Evolutionary conservation across 2,888 invertebrate genomes (phyloP).

Genomic region (Cephus sareptanus): DNA sequence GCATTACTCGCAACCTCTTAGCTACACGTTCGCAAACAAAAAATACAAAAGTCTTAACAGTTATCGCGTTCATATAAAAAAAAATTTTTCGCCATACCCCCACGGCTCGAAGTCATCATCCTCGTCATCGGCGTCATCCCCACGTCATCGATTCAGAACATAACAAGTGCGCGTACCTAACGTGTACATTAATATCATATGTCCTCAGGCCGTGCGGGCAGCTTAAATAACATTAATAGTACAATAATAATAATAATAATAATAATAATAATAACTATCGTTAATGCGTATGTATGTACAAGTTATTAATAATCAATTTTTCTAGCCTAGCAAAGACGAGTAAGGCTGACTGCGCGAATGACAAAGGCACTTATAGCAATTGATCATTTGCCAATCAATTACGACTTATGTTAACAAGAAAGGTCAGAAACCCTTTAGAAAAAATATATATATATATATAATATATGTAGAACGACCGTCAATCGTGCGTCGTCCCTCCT

Average conservation of each 20-base stretch:
- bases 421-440: not conserved
- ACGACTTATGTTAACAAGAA: not conserved
- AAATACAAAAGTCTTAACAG: not conserved
- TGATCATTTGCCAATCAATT: not conserved
- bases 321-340: not conserved
- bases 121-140: not conserved
- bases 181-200: not conserved
- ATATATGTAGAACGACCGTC: not conserved
- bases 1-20: constrained; percentile 4
- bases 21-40: not conserved
- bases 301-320: not conserved
- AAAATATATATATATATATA: not conserved
- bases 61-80: not conserved
- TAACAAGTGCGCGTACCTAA: not conserved
- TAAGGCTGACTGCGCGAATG: not conserved
- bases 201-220: not conserved
- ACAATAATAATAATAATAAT: constrained; percentile 28
- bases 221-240: constrained; percentile 23
- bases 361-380: not conserved
- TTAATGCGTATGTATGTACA: not conserved
- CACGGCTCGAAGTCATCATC: not conserved
- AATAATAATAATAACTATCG: constrained; percentile 29
- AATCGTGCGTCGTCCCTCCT: not conserved
- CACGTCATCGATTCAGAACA: not conserved
- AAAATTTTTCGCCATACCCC: not conserved